Evolutionary conservation across 2,888 invertebrate genomes (phyloP).

Genomic region (Willowsia nigromaculata): DNA sequence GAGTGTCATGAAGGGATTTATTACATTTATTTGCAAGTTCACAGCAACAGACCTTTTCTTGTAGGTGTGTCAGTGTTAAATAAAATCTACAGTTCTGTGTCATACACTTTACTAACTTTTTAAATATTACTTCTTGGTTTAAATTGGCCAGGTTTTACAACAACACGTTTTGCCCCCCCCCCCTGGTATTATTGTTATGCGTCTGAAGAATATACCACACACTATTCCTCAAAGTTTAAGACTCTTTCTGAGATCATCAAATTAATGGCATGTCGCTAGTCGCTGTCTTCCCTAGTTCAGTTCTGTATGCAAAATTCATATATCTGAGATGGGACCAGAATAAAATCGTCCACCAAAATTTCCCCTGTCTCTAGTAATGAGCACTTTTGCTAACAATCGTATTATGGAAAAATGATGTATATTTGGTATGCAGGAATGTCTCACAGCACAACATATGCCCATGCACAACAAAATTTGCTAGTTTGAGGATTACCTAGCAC

Average conservation of each 20-base stretch:
- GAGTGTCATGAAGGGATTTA: constrained; percentile 19
- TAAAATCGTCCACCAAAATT: no score
- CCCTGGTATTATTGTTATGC: neutral
- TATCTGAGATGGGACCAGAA: no score
- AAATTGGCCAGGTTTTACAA: neutral
- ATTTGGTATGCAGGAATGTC: no score
- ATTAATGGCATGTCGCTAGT: no score
- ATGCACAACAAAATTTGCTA: no score
- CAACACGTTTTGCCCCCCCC: neutral
- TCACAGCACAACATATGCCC: no score
- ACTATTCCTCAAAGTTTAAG: neutral
- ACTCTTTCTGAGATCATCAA: no score
- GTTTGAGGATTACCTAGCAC: no score
- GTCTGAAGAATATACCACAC: neutral
- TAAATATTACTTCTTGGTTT: neutral
- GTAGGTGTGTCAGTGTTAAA: constrained; percentile 19
- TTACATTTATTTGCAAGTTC: constrained; percentile 34
- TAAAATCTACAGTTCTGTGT: neutral
- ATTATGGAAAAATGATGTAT: no score
- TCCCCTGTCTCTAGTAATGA: no score
- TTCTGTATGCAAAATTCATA: constrained; percentile 30
- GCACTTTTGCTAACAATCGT: no score
- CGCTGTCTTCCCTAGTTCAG: no score
- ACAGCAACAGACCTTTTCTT: constrained; percentile 1
- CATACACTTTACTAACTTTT: neutral